Evolutionary conservation across 2,888 invertebrate genomes (phyloP).

Genomic region (Himalopsyche tibetana): DNA sequence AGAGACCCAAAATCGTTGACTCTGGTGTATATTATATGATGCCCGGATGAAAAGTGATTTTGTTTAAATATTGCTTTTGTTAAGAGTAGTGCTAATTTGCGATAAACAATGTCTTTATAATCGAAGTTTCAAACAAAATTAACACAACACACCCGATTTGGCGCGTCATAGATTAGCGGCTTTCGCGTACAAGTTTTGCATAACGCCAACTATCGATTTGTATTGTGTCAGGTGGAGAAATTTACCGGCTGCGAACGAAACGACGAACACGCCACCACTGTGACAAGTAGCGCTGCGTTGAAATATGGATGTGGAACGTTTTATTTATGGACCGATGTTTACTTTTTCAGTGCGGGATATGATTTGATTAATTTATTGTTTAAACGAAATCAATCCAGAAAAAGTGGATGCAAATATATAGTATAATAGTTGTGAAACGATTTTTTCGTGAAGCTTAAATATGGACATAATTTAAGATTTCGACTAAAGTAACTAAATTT

Average conservation of each 20-base stretch:
- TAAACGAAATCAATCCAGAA: neutral
- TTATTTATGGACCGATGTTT: conserved; percentile 37
- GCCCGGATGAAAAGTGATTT: too few species aligned
- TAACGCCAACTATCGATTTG: conserved; percentile 40
- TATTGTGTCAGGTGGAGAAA: conserved; percentile 41
- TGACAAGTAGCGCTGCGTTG: conserved; percentile 32
- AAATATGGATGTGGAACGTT: conserved; percentile 38
- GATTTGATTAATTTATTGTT: conserved; percentile 23
- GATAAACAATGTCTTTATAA: neutral
- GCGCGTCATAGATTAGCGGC: conserved; percentile 29
- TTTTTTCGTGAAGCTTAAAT: too few species aligned
- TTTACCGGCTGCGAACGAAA: conserved; percentile 39
- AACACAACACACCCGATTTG: conserved; percentile 36
- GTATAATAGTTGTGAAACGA: too few species aligned
- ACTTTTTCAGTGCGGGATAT: neutral
- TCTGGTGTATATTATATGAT: too few species aligned
- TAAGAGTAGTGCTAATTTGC: neutral
- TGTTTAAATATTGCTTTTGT: too few species aligned
- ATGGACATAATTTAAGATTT: too few species aligned
- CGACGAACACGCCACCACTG: conserved; percentile 13
- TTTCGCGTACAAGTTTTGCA: conserved; percentile 30
- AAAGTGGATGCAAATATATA: neutral
- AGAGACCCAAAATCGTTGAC: too few species aligned
- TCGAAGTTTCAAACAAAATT: conserved; percentile 6
- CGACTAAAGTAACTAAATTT: too few species aligned